Base-by-base conservation (phyloP, 2,113 vertebrate species). In the Aphyosemion australe region DNA sequence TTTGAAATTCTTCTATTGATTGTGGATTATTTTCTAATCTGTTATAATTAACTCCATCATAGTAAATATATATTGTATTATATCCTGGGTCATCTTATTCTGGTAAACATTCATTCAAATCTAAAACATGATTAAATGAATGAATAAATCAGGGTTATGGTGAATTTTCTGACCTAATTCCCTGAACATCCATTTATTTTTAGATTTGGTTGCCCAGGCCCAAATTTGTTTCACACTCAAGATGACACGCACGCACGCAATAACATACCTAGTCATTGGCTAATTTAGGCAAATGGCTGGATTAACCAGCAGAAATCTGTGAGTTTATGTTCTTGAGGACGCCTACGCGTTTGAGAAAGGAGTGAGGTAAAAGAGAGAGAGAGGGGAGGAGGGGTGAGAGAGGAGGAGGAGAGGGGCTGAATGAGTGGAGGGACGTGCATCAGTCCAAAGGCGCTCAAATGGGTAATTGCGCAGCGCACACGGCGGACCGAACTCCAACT, bases 401-500 rank as follows among this genome's bases (percentile, higher is more conserved):
- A 41, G 39, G 65, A 50, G 42, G 26, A 26, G 26, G 26, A 57
- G 58, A 68, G 46, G 34, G 47, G 49, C 61, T 45, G 49, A 42
- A 66, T 55, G 55, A 73, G 69, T 11, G 43, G 56, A 57, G 55
- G 49, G 60, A 19, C 63, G 68, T 47, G 74, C 69, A 65, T 82
- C 81, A 65, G 69, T 81, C 74, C 70, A n/a, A 46, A 69, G 56
- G 73, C 80, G 82, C 82, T 78, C 82, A 69, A 68, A 82, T 39
- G 57, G 66, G 74, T 80, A 76, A 85, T 80, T 85, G 87, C 72
- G 82, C 85, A 76, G 87, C 72, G 82, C 85, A 76, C 79, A 70
- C 71, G 69, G 80, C 71, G 8, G 72, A 65, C 75, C 67, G 66
- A 77, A 84, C 58, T 87, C 80, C 78, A 74, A 84, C 64, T 82